Evolutionary conservation across 2,797 vertebrate genomes (phyloP).

Genomic region (Odontamblyopus rebecca): DNA sequence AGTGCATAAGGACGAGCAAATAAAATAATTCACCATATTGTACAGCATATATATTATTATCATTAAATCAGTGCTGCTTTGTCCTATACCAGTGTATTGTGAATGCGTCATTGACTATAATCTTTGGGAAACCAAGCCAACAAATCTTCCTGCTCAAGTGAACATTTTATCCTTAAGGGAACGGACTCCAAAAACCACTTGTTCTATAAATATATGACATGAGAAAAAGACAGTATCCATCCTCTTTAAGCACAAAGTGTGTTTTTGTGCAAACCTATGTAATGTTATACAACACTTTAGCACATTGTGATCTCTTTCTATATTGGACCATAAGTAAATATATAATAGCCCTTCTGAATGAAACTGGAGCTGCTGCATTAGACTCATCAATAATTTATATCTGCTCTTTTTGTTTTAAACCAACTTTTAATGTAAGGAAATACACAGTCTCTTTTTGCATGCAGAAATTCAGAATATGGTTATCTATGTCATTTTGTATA

Average conservation of each 20-base stretch:
- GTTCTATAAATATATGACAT: background rate
- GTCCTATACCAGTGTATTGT: too few species aligned
- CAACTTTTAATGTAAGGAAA: too few species aligned
- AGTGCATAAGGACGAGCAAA: background rate
- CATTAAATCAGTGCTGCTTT: background rate
- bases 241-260: too few species aligned
- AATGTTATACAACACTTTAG: background rate
- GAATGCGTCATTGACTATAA: background rate
- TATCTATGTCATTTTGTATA: too few species aligned
- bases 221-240: background rate
- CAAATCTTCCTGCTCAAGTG: background rate
- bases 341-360: background rate
- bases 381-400: background rate
- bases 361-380: background rate
- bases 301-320: background rate
- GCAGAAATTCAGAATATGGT: too few species aligned
- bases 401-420: too few species aligned
- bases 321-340: background rate
- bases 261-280: background rate
- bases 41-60: background rate
- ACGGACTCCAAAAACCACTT: background rate
- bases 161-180: constrained; percentile 4
- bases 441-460: too few species aligned
- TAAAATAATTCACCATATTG: background rate
- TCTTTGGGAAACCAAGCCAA: background rate